Percentiles rank a stretch among this genome's conserved stretches.
phyloP scores from a whole-genome alignment of 2,113 vertebrate species.

The Phyllostomus hastatus region DNA sequence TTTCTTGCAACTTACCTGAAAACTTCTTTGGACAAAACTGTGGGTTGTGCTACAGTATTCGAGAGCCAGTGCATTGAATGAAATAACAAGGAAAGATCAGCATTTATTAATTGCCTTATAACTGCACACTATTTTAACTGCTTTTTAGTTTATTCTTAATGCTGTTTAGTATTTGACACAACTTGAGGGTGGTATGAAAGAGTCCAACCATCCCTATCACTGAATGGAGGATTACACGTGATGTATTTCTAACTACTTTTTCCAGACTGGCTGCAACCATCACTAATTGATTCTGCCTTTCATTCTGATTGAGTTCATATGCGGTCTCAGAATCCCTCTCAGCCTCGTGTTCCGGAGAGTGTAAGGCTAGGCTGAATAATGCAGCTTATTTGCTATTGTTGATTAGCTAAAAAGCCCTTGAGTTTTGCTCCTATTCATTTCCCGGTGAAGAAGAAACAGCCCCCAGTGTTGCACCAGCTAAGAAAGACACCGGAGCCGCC shows the following conservation, averaged over 20 bases:
- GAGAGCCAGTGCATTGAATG: neutral
- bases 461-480: neutral
- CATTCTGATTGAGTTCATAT: neutral
- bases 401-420: neutral
- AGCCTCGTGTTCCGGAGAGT: neutral
- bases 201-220: neutral
- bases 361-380: neutral
- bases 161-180: neutral
- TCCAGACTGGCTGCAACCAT: neutral
- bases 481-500: neutral
- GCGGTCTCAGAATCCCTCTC: neutral
- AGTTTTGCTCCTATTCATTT: neutral
- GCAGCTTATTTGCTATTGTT: neutral
- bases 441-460: neutral
- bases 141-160: neutral
- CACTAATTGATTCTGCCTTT: neutral
- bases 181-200: neutral
- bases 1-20: neutral
- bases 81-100: neutral
- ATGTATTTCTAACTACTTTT: neutral
- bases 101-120: neutral
- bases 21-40: neutral
- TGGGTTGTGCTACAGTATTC: neutral
- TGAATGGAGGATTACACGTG: neutral
- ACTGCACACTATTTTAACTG: neutral